Evolutionary conservation across 2,113 vertebrate genomes (phyloP).

Genomic region (Mustela nigripes): DNA sequence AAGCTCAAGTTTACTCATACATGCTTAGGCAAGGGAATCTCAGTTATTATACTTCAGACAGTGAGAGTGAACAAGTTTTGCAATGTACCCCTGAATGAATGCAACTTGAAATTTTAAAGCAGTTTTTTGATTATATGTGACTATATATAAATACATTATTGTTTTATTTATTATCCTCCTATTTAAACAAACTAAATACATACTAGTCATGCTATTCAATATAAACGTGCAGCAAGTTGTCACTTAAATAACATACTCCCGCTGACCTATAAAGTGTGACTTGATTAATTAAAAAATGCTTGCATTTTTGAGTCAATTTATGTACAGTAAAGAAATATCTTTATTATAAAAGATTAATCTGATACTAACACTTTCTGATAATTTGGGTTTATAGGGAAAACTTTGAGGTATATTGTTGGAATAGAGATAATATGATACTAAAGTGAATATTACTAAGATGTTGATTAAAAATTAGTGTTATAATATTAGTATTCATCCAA

Average conservation of each 20-base stretch:
- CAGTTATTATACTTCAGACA: neutral
- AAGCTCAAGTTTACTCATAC: neutral
- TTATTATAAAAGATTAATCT: neutral
- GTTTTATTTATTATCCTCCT: neutral
- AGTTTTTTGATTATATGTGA: neutral
- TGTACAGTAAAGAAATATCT: neutral
- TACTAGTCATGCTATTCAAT: neutral
- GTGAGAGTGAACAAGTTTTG: neutral
- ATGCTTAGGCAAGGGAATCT: neutral
- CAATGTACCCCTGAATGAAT: neutral
- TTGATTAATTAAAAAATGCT: neutral
- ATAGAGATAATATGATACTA: neutral
- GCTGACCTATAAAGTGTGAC: neutral
- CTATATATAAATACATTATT: neutral
- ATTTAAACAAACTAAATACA: constrained; percentile 26
- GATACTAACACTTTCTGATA: neutral
- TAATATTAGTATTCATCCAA: neutral
- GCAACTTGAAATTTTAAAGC: neutral
- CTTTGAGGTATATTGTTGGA: neutral
- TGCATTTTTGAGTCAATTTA: neutral
- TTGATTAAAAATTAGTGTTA: neutral
- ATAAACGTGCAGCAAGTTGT: neutral
- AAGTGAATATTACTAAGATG: neutral
- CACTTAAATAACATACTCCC: neutral
- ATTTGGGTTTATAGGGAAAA: neutral